phyloP scores from a whole-genome alignment of 2,797 vertebrate genomes.

The Fringilla coelebs region DNA sequence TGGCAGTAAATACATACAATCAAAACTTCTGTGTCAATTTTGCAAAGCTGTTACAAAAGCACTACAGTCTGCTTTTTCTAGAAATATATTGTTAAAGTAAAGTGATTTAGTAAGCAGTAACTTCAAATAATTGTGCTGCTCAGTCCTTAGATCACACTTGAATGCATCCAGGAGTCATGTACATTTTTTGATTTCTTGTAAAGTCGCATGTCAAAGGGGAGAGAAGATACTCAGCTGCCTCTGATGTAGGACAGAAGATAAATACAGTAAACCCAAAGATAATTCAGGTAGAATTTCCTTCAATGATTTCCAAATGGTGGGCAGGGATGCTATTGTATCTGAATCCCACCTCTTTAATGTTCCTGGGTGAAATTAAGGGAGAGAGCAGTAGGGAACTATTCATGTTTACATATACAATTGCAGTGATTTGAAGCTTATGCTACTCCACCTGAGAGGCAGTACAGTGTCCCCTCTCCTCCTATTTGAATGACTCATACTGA shows the following conservation, averaged over 20 bases:
- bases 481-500: neutral
- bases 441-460: neutral
- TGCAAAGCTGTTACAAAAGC: conserved; percentile 25
- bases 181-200: neutral
- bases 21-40: conserved; percentile 50
- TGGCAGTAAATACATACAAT: conserved; percentile 3
- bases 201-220: neutral
- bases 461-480: neutral
- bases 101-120: conserved; percentile 28
- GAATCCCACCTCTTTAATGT: neutral
- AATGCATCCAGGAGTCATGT: neutral
- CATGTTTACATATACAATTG: neutral
- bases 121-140: conserved; percentile 2
- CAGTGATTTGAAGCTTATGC: neutral
- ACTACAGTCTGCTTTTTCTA: conserved; percentile 1
- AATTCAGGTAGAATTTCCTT: neutral
- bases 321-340: neutral
- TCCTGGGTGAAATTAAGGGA: neutral
- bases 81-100: neutral
- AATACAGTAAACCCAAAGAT: neutral
- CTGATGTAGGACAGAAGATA: neutral
- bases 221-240: neutral
- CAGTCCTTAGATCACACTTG: neutral
- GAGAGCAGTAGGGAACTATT: neutral
- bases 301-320: neutral